A percentile compares a stretch with the other conserved stretches of the same genome.
Conservation (phyloP, 92 coral and sea anemone genomes). For the Metridium senile region DNA sequence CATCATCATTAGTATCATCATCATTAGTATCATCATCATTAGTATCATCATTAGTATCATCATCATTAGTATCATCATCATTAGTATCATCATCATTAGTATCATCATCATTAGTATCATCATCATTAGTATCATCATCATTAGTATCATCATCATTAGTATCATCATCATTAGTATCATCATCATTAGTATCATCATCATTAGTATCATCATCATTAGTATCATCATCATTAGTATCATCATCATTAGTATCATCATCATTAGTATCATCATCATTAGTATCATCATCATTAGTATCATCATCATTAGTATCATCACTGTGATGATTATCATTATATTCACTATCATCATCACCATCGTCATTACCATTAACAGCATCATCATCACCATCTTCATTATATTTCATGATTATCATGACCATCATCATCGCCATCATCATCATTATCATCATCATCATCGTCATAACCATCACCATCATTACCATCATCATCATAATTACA, state of each 20-base stretch:
- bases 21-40: too few relatives aligned
- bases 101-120: not conserved
- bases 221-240: not conserved
- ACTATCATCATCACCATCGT: not conserved
- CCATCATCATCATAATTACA: not conserved
- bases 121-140: too few relatives aligned
- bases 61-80: not conserved
- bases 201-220: not conserved
- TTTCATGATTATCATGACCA: not conserved
- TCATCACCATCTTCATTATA: too few relatives aligned
- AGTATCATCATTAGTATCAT: not conserved
- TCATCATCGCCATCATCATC: not conserved
- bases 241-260: too few relatives aligned
- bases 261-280: too few relatives aligned
- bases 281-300: not conserved
- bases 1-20: too few relatives aligned
- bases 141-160: too few relatives aligned
- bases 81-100: not conserved
- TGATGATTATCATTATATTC: not conserved
- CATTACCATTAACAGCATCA: not conserved
- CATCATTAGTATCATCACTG: not conserved
- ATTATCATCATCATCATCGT: not conserved
- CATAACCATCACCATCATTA: not conserved
- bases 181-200: not conserved
- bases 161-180: too few relatives aligned